phyloP scores from a whole-genome alignment of 2,113 vertebrate species.

The Garra rufa region DNA sequence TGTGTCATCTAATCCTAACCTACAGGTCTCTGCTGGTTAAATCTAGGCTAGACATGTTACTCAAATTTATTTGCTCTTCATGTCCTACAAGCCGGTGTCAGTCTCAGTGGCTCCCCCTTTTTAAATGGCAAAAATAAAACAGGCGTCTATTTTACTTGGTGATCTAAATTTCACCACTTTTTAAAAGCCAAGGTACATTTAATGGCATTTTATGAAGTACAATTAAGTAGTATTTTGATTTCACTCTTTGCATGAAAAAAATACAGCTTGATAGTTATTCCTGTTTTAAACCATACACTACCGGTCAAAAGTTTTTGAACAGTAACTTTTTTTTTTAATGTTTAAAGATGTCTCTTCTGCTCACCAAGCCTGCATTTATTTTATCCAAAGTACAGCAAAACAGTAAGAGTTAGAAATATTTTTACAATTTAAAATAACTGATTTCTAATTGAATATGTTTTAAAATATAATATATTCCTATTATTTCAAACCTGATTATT shows the following conservation, averaged over 20 bases:
- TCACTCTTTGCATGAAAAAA: background rate
- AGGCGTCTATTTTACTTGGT: background rate
- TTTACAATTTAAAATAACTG: no score
- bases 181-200: background rate
- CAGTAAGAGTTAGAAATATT: no score
- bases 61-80: background rate
- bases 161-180: background rate
- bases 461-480: no score
- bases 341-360: no score
- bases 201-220: background rate
- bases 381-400: no score
- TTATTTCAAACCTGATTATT: no score
- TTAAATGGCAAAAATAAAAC: background rate
- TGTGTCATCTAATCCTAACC: slow-evolving; percentile 26
- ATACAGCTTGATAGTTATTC: background rate
- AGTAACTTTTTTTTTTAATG: no score
- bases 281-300: no score
- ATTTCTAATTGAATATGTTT: no score
- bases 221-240: background rate
- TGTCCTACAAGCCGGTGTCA: background rate
- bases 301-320: no score
- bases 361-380: no score
- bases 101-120: background rate
- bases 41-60: background rate
- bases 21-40: slow-evolving; percentile 16